phyloP scores from a whole-genome alignment of 2,797 vertebrate genomes.

The Corythornis leucogaster region DNA sequence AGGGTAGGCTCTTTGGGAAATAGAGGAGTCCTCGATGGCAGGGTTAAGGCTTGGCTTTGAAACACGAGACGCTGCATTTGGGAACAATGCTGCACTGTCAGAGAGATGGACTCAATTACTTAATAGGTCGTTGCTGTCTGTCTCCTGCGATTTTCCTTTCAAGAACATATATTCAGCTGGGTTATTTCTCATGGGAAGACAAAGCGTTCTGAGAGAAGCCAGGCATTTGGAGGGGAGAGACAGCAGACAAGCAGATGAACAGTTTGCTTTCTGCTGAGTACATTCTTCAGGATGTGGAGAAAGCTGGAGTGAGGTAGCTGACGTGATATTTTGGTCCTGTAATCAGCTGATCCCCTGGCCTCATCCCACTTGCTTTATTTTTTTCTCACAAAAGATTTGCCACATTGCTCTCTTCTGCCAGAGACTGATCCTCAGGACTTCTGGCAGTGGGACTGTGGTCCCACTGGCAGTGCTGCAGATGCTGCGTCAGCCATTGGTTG shows the following conservation, averaged over 20 bases:
- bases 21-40: neutral
- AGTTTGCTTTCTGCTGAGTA: neutral
- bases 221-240: neutral
- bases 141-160: constrained; percentile 58
- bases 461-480: neutral
- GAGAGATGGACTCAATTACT: constrained; percentile 63
- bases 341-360: rapidly evolving
- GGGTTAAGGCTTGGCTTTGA: constrained; percentile 12
- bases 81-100: constrained; percentile 60
- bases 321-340: neutral
- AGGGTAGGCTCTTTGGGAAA: neutral
- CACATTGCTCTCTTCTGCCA: neutral
- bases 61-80: constrained; percentile 15
- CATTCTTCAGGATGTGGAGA: neutral
- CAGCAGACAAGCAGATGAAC: neutral
- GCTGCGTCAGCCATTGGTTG: neutral
- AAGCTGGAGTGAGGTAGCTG: neutral
- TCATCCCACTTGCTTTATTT: neutral
- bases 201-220: neutral
- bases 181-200: constrained; percentile 64
- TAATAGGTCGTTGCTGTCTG: constrained; percentile 63
- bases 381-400: neutral
- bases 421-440: neutral
- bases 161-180: constrained; percentile 53
- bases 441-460: neutral